These are phyloP conservation scores for Lasioglossum marginatum DNA, from an alignment of 2,888 invertebrate genomes.

Conservation along the genomic window DNA sequence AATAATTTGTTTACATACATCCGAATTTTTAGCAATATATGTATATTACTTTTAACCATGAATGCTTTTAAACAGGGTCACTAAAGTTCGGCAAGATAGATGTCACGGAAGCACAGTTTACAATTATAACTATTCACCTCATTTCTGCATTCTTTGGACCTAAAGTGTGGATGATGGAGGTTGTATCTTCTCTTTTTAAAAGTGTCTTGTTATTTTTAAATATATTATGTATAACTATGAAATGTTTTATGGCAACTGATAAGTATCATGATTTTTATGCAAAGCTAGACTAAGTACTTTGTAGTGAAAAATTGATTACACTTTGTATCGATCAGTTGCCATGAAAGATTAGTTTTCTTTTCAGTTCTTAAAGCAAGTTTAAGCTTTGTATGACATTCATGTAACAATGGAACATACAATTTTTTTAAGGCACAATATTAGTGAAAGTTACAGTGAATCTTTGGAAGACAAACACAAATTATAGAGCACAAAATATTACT, in stretches of 20 bases:
- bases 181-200: conserved; percentile 82
- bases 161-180: conserved; percentile 93
- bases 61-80: conserved; percentile 86
- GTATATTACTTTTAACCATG: conserved; percentile 4
- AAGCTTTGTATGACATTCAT: conserved; percentile 26
- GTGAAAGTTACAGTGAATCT: not conserved
- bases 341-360: conserved; percentile 26
- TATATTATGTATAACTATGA: not conserved
- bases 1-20: conserved; percentile 56
- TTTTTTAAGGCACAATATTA: conserved; percentile 27
- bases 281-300: not conserved
- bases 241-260: conserved; percentile 27
- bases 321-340: not conserved
- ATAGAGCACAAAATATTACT: not conserved
- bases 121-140: conserved; percentile 95
- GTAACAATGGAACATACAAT: not conserved
- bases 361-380: conserved; percentile 7
- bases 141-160: conserved; percentile 95
- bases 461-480: not conserved
- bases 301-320: not conserved
- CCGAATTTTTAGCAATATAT: not conserved
- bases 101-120: conserved; percentile 99
- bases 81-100: conserved; percentile 96
- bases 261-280: not conserved
- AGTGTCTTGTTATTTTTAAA: conserved; percentile 21